A percentile compares a stretch with the other conserved stretches of the same genome.
phyloP scores from a whole-genome alignment of 2,888 invertebrate species.

The Eutolmus rufibarbis region DNA sequence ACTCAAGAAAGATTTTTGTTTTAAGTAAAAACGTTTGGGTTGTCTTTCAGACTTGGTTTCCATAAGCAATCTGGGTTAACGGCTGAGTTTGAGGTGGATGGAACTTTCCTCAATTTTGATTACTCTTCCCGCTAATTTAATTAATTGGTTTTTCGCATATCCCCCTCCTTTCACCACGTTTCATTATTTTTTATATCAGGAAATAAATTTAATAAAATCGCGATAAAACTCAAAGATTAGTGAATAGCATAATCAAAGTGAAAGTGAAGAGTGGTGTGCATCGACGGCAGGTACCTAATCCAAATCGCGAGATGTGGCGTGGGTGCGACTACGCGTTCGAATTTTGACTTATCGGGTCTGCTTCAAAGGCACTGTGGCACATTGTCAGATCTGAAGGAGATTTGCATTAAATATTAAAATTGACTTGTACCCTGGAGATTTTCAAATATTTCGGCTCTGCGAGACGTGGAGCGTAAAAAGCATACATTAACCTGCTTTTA shows the following conservation, averaged over 20 bases:
- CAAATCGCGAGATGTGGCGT: neutral
- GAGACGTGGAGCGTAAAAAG: neutral
- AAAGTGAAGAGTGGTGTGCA: neutral
- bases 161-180: neutral
- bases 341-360: neutral
- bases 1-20: neutral
- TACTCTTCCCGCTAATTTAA: neutral
- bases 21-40: neutral
- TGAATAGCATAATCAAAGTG: neutral
- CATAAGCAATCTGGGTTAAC: neutral
- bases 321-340: neutral
- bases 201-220: neutral
- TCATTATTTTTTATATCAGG: neutral
- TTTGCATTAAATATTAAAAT: neutral
- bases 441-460: neutral
- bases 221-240: neutral
- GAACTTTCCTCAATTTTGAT: neutral
- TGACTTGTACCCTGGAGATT: neutral
- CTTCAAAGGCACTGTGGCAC: neutral
- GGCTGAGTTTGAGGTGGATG: neutral
- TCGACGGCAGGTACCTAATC: constrained; percentile 16
- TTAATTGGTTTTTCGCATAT: neutral
- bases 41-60: neutral
- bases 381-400: neutral
- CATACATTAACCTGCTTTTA: neutral